These are phyloP conservation scores for Capitulum mitella DNA, from an alignment of 2,888 invertebrate species.

Conservation along the genomic window DNA sequence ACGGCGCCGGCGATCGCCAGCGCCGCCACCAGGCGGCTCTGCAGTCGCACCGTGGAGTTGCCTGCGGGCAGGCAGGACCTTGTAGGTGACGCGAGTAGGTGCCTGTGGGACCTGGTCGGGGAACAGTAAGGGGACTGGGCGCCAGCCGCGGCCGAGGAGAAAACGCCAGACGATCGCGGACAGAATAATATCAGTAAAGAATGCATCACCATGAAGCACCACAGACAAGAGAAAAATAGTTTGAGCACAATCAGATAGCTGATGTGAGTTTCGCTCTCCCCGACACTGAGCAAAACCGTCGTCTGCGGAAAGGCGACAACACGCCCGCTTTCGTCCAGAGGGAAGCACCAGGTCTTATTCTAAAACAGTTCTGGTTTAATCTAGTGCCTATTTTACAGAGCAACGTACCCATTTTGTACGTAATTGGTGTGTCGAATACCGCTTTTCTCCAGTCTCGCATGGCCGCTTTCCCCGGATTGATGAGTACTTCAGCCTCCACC, in stretches of 20 bases:
- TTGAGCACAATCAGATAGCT: too few relatives aligned
- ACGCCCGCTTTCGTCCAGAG: too few relatives aligned
- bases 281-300: too few relatives aligned
- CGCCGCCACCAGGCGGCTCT: conserved; percentile 67
- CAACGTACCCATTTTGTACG: not conserved
- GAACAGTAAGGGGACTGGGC: too few relatives aligned
- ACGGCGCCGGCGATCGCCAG: conserved; percentile 59
- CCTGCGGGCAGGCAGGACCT: conserved; percentile 47
- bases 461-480: not conserved
- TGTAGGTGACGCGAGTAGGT: too few relatives aligned
- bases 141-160: too few relatives aligned
- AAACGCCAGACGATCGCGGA: not conserved
- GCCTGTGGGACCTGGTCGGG: too few relatives aligned
- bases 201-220: too few relatives aligned
- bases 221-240: too few relatives aligned
- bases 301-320: too few relatives aligned
- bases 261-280: too few relatives aligned
- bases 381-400: not conserved
- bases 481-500: not conserved
- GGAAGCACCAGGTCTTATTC: too few relatives aligned
- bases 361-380: not conserved
- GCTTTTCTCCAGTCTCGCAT: not conserved
- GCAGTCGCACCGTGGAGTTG: conserved; percentile 72
- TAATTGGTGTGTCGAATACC: not conserved
- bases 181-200: not conserved